A percentile compares a stretch with the other conserved stretches of the same genome.
These are phyloP conservation scores for Falco novaeseelandiae DNA, from an alignment of 2,797 vertebrate genomes.

Conservation along the genomic window DNA sequence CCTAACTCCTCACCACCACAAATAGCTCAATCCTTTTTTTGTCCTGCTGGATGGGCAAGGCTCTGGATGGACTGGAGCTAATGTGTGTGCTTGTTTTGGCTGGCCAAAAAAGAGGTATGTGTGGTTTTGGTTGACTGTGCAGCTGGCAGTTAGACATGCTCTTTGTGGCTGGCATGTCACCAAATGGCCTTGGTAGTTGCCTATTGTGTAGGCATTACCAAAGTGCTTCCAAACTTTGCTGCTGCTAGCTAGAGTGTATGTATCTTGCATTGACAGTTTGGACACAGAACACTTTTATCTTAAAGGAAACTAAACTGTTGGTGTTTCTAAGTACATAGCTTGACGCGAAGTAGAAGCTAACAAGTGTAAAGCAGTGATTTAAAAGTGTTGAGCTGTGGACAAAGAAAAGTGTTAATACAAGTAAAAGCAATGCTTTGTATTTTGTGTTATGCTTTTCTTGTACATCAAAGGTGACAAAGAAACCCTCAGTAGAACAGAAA, in stretches of 20 bases:
- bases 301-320: not conserved
- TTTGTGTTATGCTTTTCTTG: not conserved
- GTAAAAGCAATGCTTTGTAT: not conserved
- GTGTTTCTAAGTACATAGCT: not conserved
- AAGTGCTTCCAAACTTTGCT: not conserved
- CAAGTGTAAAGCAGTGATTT: not conserved
- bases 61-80: constrained; percentile 37
- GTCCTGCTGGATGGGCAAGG: constrained; percentile 14
- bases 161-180: not conserved
- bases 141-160: not conserved
- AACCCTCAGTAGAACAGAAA: not conserved
- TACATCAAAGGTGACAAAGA: not conserved
- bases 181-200: not conserved
- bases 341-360: not conserved
- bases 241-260: not conserved
- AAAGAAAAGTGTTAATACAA: not conserved
- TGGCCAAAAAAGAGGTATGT: constrained; percentile 14
- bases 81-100: constrained; percentile 1
- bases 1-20: not conserved
- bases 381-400: not conserved
- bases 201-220: not conserved
- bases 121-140: not conserved
- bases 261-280: not conserved
- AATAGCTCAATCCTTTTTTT: constrained; percentile 11
- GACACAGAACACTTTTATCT: not conserved